Base-by-base conservation (phyloP, 2,797 vertebrate genomes). In the Carcharodon carcharias region DNA sequence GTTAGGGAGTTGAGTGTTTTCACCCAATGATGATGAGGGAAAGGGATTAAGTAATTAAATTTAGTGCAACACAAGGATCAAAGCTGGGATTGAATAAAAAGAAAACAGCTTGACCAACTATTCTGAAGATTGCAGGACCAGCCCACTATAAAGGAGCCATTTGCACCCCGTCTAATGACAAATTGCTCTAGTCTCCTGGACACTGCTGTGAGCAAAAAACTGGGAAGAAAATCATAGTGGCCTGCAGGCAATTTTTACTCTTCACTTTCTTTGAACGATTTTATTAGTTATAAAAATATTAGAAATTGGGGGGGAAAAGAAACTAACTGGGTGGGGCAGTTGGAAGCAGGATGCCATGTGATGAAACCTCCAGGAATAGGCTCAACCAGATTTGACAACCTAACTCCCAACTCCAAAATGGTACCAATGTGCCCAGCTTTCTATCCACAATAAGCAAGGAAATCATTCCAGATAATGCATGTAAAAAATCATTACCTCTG, bases 401-500 rank as follows among this genome's bases (percentile, higher is more conserved):
- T 50, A 23, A 23, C 40, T 5, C 31, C 40, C 5, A 82, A 18
- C 16, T 40, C 16, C 40, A 21, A 23, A 23, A 50, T 50, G 40
- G 1, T 45, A 85, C 18, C 82, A 50, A 85, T 21, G 40, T 18
- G 5, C 18, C 21, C 40, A 6, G 80, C 2, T 50, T 50, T 85
- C 82, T 50, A 50, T 4, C 40, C 18, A 45, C 18, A 50, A 12
- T 0, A 28, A 61, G 56, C 56, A 61, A 58, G 18, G n/a, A 45
- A 40, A 40, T 67, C n/a, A 50, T 50, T 69, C 8, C 63, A 95
- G 26, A 26, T 65, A 35, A 31, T 9, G 31, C 16, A 0, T 9
- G 69, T 16, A 77, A 31, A 23, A 61, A 77, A n/a, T 61, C 7
- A 97, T 96, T 98, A 99, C 99, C 99, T 99, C 99, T 73, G 99